Base-by-base conservation (phyloP, 2,888 invertebrate genomes). In the Drosophila diplacantha region DNA sequence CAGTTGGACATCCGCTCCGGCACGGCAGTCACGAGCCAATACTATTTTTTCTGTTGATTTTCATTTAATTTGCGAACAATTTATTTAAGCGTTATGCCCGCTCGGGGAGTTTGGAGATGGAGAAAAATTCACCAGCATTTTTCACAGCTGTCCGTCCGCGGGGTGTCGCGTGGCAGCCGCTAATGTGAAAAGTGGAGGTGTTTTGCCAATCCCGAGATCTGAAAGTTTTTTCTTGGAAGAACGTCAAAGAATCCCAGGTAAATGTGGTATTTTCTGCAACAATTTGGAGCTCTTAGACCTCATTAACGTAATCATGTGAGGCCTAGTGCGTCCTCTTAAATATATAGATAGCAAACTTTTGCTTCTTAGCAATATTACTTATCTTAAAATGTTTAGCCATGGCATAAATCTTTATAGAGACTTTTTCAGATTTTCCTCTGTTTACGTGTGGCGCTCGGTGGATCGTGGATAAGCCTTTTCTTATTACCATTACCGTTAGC, bases 41-140 rank as follows among this genome's bases (percentile, higher is more conserved):
- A 50, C 69, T 51, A 55, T 35, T 39, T 39, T 60, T 39, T 12
- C 34, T 31, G 60, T 49, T 62, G 60, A 50, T 67, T 73, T 77
- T 66, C 61, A 70, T 59, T 74, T 57, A 59, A 69, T 71, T 60
- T 59, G 63, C 63, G 35, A 60, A 63, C 70, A 66, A 80, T 77
- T 80, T 53, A 67, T 49, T 65, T 69, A 70, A 77, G 53, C 70
- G 44, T 26, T 69, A 46, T 11, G 51, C 57, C 54, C 64, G 52
- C 50, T 52, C 47, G 31, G 43, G 65, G 14, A 14, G 41, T 31
- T 47, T 26, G 35, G 22, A 26, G 9, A 3, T 3, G 26, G 18
- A 24, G 34, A 24, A 59, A 68, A 65, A 68, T 35, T 32, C 46
- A 24, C 24, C 60, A 32, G 35, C 47, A 46, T 59, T 65, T 56